Base-by-base conservation (phyloP, 2,797 vertebrate genomes). In the Odontamblyopus lacepedii region DNA sequence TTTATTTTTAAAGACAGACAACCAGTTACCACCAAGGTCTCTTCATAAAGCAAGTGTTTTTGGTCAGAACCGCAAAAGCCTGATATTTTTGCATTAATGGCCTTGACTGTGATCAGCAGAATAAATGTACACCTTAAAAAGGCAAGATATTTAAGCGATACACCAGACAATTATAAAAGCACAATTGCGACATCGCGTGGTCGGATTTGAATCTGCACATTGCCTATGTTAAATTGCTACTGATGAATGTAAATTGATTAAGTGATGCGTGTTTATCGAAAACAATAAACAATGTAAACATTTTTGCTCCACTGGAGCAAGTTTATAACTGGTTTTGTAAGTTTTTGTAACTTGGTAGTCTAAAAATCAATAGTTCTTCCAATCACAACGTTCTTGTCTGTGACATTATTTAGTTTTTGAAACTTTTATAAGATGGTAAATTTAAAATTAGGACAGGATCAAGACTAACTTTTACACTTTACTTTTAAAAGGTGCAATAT, bases 121-220 rank as follows among this genome's bases (percentile, higher is more conserved):
- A 44, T 44, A 4, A 13, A 44, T 16, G 5, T 4, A 48, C 44
- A 16, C 16, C 3, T 48, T 13, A 13, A 48, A 13, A 48, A 48
- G 13, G 44, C 44, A 48, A 13, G 4, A 2, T 53, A 55, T 55
- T 19, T 9, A 23, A 29, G 9, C 12, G 5, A 19, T 9, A 3
- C 16, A 16, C 13, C 59, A 35, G 16, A 7, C 32, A 19, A 2
- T 30, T 18, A 29, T 68, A 26, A 51, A 66, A 35, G 53, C 65
- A 12, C 3, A 71, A 65, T 61, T 16, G 77, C 69, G 88, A 74
- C 87, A 69, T 57, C 71, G 2, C 73, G 87, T 87, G 89, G 86
- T 26, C 2, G 0, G 0, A 0, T 5, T 0, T 16, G 6, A 19
- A 44, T 69, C 41, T 83, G 74, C 79, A 83, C 15, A 0, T 27